phyloP scores from a whole-genome alignment of 1,140 invertebrate species.

The Phymastichus coffea region DNA sequence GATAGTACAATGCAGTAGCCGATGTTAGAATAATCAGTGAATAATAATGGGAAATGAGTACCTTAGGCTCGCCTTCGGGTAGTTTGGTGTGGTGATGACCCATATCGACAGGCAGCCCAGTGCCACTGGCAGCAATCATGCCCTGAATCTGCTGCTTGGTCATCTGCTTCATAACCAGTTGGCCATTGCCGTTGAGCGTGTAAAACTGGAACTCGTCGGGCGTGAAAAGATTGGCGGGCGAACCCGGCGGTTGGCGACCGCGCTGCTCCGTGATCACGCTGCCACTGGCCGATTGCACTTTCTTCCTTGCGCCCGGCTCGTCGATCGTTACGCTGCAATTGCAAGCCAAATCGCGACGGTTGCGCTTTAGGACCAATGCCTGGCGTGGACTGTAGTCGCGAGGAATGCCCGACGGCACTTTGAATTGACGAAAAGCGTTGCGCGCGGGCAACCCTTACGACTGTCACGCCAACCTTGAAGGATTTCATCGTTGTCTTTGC shows the following conservation, averaged over 20 bases:
- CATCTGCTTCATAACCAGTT: conserved; percentile 79
- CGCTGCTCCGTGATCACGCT: too few relatives aligned
- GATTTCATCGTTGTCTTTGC: too few relatives aligned
- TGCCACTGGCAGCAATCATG: conserved; percentile 63
- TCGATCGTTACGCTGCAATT: conserved; percentile 8
- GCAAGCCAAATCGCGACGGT: too few relatives aligned
- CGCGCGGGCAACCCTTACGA: too few relatives aligned
- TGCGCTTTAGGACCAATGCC: too few relatives aligned
- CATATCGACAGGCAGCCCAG: conserved; percentile 1
- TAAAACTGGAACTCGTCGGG: conserved; percentile 83
- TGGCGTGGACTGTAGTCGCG: too few relatives aligned
- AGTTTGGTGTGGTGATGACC: background rate
- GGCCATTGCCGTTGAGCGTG: conserved; percentile 78
- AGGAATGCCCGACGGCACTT: too few relatives aligned
- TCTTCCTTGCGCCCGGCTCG: background rate
- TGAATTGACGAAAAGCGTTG: too few relatives aligned
- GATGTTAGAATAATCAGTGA: too few relatives aligned
- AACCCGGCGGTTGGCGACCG: conserved; percentile 55
- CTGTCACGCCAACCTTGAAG: too few relatives aligned
- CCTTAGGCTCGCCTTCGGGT: conserved; percentile 1
- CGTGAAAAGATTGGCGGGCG: conserved; percentile 71
- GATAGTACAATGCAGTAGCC: too few relatives aligned
- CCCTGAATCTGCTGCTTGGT: conserved; percentile 79
- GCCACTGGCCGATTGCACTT: background rate
- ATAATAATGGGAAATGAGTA: too few relatives aligned